Conservation (phyloP, 1,140 invertebrate genomes). For the Armadillidium nasatum region DNA sequence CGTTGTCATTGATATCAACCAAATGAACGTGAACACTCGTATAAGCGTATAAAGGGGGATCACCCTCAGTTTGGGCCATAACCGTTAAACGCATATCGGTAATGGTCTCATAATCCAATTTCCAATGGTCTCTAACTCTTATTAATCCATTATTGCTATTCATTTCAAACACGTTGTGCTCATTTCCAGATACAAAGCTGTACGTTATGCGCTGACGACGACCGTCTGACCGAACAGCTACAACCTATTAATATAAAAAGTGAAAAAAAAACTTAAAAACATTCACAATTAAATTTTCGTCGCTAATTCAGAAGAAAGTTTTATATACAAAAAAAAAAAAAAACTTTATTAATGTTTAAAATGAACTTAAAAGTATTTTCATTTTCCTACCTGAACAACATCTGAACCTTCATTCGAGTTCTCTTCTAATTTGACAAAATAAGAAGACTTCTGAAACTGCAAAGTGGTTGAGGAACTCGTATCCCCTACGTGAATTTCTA, state of each 20-base stretch:
- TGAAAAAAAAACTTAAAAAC: too few relatives aligned
- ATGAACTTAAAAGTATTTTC: too few relatives aligned
- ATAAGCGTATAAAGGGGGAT: constrained; percentile 65
- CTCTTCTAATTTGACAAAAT: constrained; percentile 69
- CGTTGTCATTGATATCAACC: constrained; percentile 84
- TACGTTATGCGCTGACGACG: constrained; percentile 73
- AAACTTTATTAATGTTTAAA: too few relatives aligned
- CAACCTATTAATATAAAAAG: constrained; percentile 52
- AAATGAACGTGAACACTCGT: constrained; percentile 72
- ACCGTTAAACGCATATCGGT: constrained; percentile 57
- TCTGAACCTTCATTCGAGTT: constrained; percentile 67
- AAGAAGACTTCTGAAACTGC: constrained; percentile 75
- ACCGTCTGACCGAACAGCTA: constrained; percentile 76
- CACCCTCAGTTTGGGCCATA: constrained; percentile 49
- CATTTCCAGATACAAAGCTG: constrained; percentile 81
- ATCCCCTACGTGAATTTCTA: constrained; percentile 78
- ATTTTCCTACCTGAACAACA: constrained; percentile 57
- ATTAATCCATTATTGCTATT: constrained; percentile 70
- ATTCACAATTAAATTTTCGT: too few relatives aligned
- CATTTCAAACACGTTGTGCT: constrained; percentile 75
- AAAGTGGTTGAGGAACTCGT: constrained; percentile 56
- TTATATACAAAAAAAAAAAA: too few relatives aligned
- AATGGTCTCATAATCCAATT: constrained; percentile 72
- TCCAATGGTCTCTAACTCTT: constrained; percentile 66
- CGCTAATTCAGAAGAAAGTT: too few relatives aligned